Percentiles rank a stretch among this genome's conserved stretches.
These are phyloP conservation scores for Drosophila affinis DNA, from an alignment of 2,888 invertebrate genomes.

Conservation along the genomic window DNA sequence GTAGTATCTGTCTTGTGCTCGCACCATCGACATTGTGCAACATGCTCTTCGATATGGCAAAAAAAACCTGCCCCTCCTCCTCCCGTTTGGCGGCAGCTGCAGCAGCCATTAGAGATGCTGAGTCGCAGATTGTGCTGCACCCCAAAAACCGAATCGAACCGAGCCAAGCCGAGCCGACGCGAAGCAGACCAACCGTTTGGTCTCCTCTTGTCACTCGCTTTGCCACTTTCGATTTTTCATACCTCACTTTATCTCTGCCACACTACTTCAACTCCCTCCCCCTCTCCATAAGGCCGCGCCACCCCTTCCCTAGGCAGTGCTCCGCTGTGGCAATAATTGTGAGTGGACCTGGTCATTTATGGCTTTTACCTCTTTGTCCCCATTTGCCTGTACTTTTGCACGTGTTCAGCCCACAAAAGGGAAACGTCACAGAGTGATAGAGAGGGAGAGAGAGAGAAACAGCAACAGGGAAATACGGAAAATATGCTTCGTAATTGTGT, in stretches of 20 bases:
- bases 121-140: conserved; percentile 55
- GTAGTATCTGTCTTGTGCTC: conserved; percentile 23
- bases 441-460: neutral
- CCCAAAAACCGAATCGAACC: conserved; percentile 33
- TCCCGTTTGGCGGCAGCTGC: conserved; percentile 54
- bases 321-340: conserved; percentile 41
- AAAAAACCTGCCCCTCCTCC: conserved; percentile 19
- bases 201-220: conserved; percentile 27
- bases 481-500: conserved; percentile 50
- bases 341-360: conserved; percentile 61
- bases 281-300: neutral
- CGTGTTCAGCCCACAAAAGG: conserved; percentile 59
- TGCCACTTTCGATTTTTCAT: conserved; percentile 73
- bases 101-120: conserved; percentile 36
- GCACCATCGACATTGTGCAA: conserved; percentile 66
- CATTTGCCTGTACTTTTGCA: conserved; percentile 53
- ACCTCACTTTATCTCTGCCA: conserved; percentile 43
- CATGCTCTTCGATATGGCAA: conserved; percentile 54
- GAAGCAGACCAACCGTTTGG: conserved; percentile 18
- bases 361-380: conserved; percentile 60
- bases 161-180: conserved; percentile 18
- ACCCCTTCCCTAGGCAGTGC: conserved; percentile 28
- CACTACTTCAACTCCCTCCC: conserved; percentile 11
- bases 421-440: conserved; percentile 5
- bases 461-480: conserved; percentile 36